Evolutionary conservation across 2,888 invertebrate species (phyloP), one percentile per base, ranked within the genome.

Genomic region (Drosophila paracracens): DNA sequence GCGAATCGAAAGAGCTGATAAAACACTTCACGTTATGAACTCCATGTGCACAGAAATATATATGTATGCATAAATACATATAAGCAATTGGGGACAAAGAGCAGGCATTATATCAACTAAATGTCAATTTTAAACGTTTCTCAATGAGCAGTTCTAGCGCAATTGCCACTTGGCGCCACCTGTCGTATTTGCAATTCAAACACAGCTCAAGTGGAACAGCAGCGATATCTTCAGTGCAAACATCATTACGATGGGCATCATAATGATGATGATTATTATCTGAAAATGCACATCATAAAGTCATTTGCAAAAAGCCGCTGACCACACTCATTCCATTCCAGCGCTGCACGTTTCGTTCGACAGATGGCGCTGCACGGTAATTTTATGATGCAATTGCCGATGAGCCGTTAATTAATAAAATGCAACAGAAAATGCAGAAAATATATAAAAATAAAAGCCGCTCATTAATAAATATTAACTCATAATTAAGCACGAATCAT

Each of bases 391-490:
- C 77, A 71, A 82, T 88, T 76, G 70, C 60, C 78, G 80, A 82
- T 72, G 72, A 70, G 79, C 69, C 70, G 80, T 70, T 78, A 71
- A 80, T 80, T 80, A 80, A 80, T 82, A 70, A 79, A 64, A 78
- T 79, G 70, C 70, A 74, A 51, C 25, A 36, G 46, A 48, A 62
- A 50, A 68, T 46, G 16, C 25, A 63, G 25, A 58, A 57, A 64
- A 72, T 52, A 48, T 56, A 63, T 62, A 60, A 38, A 29, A 57
- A 35, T 56, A 59, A 70, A 40, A 56, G 46, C 52, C 36, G 43
- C 86, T 80, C 76, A 85, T 88, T 86, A 86, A 88, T 86, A 82
- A 78, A 78, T 84, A 84, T 89, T 80, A 86, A 85, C 80, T 88
- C 80, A 83, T 84, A 87, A 89, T 89, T 81, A 72, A 67, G 56